These are phyloP conservation scores for Eupithecia inturbata DNA, from an alignment of 2,888 invertebrate genomes.

Conservation along the genomic window DNA sequence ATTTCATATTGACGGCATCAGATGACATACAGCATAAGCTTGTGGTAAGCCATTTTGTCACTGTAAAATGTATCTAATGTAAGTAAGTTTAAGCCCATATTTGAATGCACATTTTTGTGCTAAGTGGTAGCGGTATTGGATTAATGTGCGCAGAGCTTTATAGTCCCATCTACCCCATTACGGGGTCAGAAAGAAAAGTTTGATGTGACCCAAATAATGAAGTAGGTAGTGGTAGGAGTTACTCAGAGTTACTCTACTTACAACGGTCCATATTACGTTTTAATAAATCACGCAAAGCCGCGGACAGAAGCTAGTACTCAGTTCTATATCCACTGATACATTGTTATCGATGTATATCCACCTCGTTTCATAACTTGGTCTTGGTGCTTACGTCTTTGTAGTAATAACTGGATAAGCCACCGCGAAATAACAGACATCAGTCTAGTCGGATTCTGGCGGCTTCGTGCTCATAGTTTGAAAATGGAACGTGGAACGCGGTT, in stretches of 20 bases:
- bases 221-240: not conserved
- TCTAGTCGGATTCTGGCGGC: slow-evolving; percentile 26
- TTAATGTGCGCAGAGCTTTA: too few species aligned
- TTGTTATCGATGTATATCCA: not conserved
- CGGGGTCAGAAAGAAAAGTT: not conserved
- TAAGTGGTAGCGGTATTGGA: too few species aligned
- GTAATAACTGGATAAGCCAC: slow-evolving; percentile 38
- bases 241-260: not conserved
- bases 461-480: slow-evolving; percentile 24
- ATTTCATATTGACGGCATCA: too few species aligned
- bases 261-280: not conserved
- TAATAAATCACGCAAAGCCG: not conserved
- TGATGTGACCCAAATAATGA: not conserved
- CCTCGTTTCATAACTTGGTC: slow-evolving; percentile 11
- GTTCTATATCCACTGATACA: not conserved
- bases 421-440: slow-evolving; percentile 43
- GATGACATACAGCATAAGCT: too few species aligned
- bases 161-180: not conserved
- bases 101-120: too few species aligned
- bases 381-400: slow-evolving; percentile 16
- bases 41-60: too few species aligned
- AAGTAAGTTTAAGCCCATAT: too few species aligned
- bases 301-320: not conserved
- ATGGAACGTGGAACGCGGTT: slow-evolving; percentile 23
- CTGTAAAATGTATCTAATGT: too few species aligned